Conservation (phyloP, 1,140 invertebrate genomes). For the Delia radicum region DNA sequence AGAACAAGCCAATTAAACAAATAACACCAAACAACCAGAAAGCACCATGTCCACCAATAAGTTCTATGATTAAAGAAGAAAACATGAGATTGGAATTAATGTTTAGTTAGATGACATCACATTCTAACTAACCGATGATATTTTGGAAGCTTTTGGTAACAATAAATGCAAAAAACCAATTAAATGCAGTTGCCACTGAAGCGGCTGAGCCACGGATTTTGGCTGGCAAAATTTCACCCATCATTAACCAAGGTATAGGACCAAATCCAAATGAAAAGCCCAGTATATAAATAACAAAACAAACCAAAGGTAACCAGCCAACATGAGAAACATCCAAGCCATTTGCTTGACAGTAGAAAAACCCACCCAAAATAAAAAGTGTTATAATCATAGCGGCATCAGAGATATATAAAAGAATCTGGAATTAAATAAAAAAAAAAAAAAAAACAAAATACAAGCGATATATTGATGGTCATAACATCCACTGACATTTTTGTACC, state of each 20-base stretch:
- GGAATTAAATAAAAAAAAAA: no score
- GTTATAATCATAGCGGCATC: constrained; percentile 73
- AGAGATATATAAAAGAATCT: constrained; percentile 79
- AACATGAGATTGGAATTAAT: no score
- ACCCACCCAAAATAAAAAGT: constrained; percentile 69
- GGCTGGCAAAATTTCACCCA: constrained; percentile 83
- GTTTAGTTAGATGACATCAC: no score
- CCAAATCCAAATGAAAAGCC: constrained; percentile 90
- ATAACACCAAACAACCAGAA: constrained; percentile 83
- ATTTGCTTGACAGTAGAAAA: constrained; percentile 69
- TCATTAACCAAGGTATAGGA: constrained; percentile 92
- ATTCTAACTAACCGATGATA: constrained; percentile 58
- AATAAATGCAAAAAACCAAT: constrained; percentile 87
- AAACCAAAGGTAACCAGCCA: constrained; percentile 80
- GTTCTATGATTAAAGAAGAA: constrained; percentile 28
- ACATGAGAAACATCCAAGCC: constrained; percentile 60
- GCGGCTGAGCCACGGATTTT: constrained; percentile 82
- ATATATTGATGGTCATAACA: no score
- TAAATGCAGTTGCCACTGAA: constrained; percentile 80
- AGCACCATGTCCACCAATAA: constrained; percentile 69
- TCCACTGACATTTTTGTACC: no score
- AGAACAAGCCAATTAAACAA: constrained; percentile 72
- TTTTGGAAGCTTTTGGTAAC: constrained; percentile 85
- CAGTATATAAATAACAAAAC: constrained; percentile 82
- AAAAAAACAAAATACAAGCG: no score